A percentile compares a stretch with the other conserved stretches of the same genome.
Conservation (phyloP, 2,113 vertebrate species). For the Narcine bancroftii region DNA sequence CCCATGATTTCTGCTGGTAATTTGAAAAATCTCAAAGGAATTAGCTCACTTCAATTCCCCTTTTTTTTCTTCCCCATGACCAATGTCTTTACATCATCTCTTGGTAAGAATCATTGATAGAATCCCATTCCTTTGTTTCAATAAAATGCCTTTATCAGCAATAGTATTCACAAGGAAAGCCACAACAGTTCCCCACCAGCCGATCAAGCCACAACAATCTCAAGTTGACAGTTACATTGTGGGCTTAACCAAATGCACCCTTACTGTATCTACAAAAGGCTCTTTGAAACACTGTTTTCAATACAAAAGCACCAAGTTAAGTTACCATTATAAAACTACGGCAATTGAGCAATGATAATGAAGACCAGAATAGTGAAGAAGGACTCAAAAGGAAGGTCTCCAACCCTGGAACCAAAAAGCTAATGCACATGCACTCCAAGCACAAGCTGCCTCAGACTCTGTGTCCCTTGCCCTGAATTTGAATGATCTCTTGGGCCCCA, state of each 20-base stretch:
- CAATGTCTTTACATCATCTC: neutral
- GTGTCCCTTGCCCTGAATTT: constrained; percentile 1
- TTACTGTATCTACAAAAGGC: no score
- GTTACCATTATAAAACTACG: neutral
- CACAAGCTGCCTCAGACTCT: neutral
- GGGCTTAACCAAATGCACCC: neutral
- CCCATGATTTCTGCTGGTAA: neutral
- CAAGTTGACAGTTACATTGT: neutral
- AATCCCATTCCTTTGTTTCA: neutral
- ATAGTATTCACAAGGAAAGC: neutral
- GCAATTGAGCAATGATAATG: neutral
- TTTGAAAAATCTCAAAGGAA: neutral
- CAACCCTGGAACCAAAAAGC: neutral
- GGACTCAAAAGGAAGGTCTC: neutral
- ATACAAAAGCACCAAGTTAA: neutral
- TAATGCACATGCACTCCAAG: neutral
- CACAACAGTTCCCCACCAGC: neutral
- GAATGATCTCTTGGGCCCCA: neutral
- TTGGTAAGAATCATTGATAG: neutral
- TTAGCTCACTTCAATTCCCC: neutral
- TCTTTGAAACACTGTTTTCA: neutral
- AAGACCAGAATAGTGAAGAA: neutral
- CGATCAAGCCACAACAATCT: neutral
- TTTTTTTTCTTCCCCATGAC: neutral
- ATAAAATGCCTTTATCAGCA: neutral